Evolutionary conservation across 2,888 invertebrate genomes (phyloP).

Genomic region (Lycia hirtaria): DNA sequence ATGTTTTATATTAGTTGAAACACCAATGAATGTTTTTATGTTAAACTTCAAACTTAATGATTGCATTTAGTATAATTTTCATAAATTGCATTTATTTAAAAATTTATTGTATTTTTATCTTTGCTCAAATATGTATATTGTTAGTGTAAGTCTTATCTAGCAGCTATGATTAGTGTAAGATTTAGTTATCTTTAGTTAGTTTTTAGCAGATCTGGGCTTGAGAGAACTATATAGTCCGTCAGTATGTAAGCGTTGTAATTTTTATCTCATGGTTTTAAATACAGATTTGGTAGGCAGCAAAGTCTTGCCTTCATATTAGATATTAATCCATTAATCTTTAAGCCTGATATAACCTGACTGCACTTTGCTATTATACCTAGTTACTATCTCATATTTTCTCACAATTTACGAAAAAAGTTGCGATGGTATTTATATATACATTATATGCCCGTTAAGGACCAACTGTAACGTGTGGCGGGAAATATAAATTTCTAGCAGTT

Average conservation of each 20-base stretch:
- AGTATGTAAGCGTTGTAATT: neutral
- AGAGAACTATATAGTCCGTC: constrained; percentile 48
- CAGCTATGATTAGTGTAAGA: constrained; percentile 52
- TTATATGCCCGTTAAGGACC: too few relatives aligned
- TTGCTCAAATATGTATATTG: constrained; percentile 67
- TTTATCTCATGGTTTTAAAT: neutral
- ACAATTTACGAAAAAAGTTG: too few relatives aligned
- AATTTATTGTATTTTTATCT: constrained; percentile 45
- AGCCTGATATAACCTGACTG: neutral
- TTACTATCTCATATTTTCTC: too few relatives aligned
- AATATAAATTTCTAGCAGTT: too few relatives aligned
- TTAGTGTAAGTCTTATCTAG: constrained; percentile 45
- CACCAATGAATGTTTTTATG: constrained; percentile 73
- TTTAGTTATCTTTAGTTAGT: constrained; percentile 47
- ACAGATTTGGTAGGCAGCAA: too few relatives aligned
- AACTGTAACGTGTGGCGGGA: too few relatives aligned
- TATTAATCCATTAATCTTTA: neutral
- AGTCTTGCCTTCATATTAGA: too few relatives aligned
- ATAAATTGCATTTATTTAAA: constrained; percentile 56
- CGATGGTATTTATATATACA: too few relatives aligned
- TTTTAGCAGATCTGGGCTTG: constrained; percentile 44
- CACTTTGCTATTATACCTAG: too few relatives aligned
- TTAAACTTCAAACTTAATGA: constrained; percentile 45
- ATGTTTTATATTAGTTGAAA: constrained; percentile 39
- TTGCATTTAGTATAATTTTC: constrained; percentile 64